Base-by-base conservation (phyloP, 2,888 invertebrate species). In the Ochropacha duplaris region DNA sequence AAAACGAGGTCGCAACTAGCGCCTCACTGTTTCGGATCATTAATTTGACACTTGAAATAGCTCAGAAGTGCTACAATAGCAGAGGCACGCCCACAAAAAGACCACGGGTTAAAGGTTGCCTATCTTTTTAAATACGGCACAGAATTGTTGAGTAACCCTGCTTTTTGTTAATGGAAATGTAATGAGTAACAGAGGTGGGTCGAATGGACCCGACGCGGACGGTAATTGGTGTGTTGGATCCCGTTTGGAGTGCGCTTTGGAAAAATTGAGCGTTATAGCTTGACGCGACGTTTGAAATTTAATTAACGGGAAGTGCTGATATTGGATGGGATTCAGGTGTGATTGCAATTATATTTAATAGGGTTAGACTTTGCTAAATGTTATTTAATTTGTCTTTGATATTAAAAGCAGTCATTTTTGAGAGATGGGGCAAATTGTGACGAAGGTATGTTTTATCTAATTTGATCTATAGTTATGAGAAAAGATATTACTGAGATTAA, bases 11-110 rank as follows among this genome's bases (percentile, higher is more conserved):
- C 84, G 71, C 71, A 75, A 66, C 80, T 63, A 81, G 72, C 80
- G 74, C 78, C 80, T 83, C 81, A 80, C 81, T 82, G 84, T 84
- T 87, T 84, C 86, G 84, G 79, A 87, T 87, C 89, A 90, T 90
- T 90, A 90, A 90, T 90, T 89, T 89, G 91, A 91, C 90, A 90
- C 87, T 87, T 76, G 78, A 77, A 84, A 86, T 84, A 79, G 80
- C 81, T 82, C 75, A 74, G 79, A 81, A 84, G 84, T 82, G 81
- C 84, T 86, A 87, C 87, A 86, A 84, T 81, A 83, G 80, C 76
- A 69, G 68, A 55, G 79, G 69, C 69, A 80, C 89, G 88, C 90
- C 90, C 82, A 87, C 88, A 77, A 84, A 79, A 74, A 81, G 75
- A 66, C 71, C 61, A 67, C 79, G 81, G 90, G 90, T 90, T 84